phyloP scores from a whole-genome alignment of 2,888 invertebrate species.

The Zhuqinia jingwanae region DNA sequence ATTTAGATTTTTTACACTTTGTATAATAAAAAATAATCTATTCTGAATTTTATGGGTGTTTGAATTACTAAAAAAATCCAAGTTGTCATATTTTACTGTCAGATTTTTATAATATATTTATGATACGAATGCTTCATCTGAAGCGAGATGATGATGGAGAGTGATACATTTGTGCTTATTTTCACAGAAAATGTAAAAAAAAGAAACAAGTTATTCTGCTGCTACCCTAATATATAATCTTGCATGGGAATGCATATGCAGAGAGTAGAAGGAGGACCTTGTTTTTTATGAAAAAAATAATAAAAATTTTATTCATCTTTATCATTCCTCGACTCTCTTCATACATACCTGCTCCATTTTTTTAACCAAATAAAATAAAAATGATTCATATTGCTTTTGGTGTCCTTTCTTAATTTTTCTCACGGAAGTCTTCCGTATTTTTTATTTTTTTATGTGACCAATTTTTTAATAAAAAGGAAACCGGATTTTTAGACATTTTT shows the following conservation, averaged over 20 bases:
- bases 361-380: not conserved
- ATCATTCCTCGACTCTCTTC: not conserved
- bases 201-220: not conserved
- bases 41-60: conserved; percentile 24
- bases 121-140: no score
- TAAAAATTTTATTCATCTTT: not conserved
- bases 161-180: no score
- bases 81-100: conserved; percentile 12
- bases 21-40: not conserved
- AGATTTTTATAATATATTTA: not conserved
- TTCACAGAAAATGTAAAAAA: not conserved
- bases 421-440: conserved; percentile 52
- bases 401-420: conserved; percentile 25
- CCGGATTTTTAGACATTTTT: no score
- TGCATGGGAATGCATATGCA: not conserved
- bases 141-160: no score
- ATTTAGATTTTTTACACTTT: conserved; percentile 42
- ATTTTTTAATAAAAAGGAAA: not conserved
- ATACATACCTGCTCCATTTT: not conserved
- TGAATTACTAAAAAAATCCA: conserved; percentile 32
- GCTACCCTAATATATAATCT: not conserved
- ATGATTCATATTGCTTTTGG: no score
- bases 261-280: not conserved
- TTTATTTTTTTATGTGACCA: not conserved
- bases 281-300: conserved; percentile 17